These are phyloP conservation scores for Protobothrops mucrosquamatus DNA, from an alignment of 2,113 vertebrate genomes.

Conservation along the genomic window DNA sequence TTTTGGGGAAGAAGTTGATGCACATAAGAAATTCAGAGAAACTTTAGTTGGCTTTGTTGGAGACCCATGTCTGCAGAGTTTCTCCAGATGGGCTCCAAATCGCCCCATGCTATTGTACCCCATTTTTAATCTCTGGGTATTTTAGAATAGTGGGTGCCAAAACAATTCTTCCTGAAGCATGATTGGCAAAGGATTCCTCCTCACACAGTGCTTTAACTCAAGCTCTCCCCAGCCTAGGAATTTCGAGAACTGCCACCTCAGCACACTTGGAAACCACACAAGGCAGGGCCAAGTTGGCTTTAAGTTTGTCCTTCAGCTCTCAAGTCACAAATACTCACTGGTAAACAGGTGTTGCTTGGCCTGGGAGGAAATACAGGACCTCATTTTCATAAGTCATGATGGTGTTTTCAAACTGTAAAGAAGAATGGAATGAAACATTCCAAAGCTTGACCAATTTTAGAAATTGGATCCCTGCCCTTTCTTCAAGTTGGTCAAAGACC, in stretches of 20 bases:
- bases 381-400: slow-evolving; percentile 58
- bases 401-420: slow-evolving; percentile 44
- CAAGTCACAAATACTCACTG: slow-evolving; percentile 41
- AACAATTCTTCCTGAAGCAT: background rate
- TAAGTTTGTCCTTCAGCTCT: fast-evolving
- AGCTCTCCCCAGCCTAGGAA: background rate
- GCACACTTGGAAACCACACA: background rate
- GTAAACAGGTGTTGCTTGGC: slow-evolving; percentile 30
- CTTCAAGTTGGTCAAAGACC: background rate
- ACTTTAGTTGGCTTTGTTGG: background rate
- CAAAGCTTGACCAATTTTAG: too few relatives aligned
- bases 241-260: background rate
- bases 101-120: background rate
- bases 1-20: background rate
- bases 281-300: background rate
- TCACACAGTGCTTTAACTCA: background rate
- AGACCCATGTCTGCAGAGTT: background rate
- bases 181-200: background rate
- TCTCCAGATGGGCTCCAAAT: background rate
- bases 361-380: slow-evolving; percentile 53
- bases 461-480: background rate
- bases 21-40: too few relatives aligned
- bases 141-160: background rate
- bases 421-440: background rate
- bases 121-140: too few relatives aligned